Base-by-base conservation (phyloP, 2,797 vertebrate genomes). In the Parambassis ranga region DNA sequence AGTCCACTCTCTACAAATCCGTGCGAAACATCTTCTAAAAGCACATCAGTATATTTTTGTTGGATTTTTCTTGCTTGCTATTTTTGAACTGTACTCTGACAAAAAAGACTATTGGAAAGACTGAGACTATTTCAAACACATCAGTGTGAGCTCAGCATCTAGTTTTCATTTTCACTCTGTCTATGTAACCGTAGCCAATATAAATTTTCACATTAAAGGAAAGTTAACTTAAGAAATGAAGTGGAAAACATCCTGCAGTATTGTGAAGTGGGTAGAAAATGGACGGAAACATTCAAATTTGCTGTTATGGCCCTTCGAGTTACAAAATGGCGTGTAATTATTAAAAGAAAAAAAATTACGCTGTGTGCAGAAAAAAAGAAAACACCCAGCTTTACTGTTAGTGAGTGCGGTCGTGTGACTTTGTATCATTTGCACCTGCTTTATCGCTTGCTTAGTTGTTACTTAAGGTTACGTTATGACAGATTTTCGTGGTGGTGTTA, bases 391-490 rank as follows among this genome's bases (percentile, higher is more conserved):
- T 89, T 87, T 79, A 71, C 57, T 77, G 80, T 86, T 75, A 80
- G 81, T 88, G 77, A 88, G 83, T 89, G 75, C 81, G 84, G 69
- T 69, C 79, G 44, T 88, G 89, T 87, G 79, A 85, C 60, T 82
- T 68, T 62, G 82, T 89, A 87, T 90, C 75, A 86, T 88, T 91
- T 90, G 83, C 86, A 88, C 84, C 77, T 64, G 85, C 85, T 89
- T 82, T 87, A 62, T 66, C 81, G 89, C 87, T 90, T 87, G 88
- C 88, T 80, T 84, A 81, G 44, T 82, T 81, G 83, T 89, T 85
- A 75, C 68, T 82, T 83, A 70, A 72, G 49, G 70, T 84, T 82
- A 49, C 22, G 64, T 77, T 77, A 14, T 58, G 72, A 65, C 47
- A 61, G 63, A 70, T 77, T 75, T 73, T 70, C 74, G 86, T 88